Evolutionary conservation across 2,113 vertebrate species (phyloP).

Genomic region (Eubucco bourcierii): DNA sequence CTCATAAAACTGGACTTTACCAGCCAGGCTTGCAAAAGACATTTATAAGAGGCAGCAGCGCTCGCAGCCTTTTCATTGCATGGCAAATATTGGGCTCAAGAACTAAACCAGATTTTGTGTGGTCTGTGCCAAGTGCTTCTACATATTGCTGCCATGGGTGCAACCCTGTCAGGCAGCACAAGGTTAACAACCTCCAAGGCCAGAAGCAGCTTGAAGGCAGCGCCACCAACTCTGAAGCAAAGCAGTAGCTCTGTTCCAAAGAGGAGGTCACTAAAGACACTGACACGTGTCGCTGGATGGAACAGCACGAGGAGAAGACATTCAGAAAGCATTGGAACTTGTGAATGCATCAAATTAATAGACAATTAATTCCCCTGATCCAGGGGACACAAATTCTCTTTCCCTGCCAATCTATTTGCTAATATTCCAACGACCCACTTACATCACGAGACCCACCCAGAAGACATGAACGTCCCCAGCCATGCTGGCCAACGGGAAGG

Average conservation of each 20-base stretch:
- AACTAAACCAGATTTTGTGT: not conserved
- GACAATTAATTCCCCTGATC: slow-evolving; percentile 41
- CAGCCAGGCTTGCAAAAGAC: not conserved
- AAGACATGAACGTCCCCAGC: not conserved
- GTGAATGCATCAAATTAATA: slow-evolving; percentile 49
- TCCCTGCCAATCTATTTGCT: slow-evolving; percentile 11
- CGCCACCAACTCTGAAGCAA: slow-evolving; percentile 23
- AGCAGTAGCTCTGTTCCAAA: slow-evolving; percentile 19
- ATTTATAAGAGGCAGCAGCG: slow-evolving; percentile 14
- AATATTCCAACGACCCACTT: not conserved
- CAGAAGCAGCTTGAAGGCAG: not conserved
- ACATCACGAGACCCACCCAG: not conserved
- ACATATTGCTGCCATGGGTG: not conserved
- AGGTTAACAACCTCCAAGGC: not conserved
- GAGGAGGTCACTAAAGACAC: slow-evolving; percentile 47
- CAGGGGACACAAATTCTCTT: not conserved
- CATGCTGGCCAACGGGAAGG: fast-evolving
- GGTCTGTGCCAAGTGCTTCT: slow-evolving; percentile 22
- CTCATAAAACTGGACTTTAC: not conserved
- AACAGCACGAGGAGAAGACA: not conserved
- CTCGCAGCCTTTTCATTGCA: slow-evolving; percentile 28
- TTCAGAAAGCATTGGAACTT: not conserved
- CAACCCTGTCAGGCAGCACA: fast-evolving
- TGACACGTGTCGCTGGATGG: not conserved
- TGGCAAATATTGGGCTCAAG: not conserved